Percentiles rank a stretch among this genome's conserved stretches.
phyloP scores from a whole-genome alignment of 2,888 invertebrate species.

The Melipona bicolor region DNA sequence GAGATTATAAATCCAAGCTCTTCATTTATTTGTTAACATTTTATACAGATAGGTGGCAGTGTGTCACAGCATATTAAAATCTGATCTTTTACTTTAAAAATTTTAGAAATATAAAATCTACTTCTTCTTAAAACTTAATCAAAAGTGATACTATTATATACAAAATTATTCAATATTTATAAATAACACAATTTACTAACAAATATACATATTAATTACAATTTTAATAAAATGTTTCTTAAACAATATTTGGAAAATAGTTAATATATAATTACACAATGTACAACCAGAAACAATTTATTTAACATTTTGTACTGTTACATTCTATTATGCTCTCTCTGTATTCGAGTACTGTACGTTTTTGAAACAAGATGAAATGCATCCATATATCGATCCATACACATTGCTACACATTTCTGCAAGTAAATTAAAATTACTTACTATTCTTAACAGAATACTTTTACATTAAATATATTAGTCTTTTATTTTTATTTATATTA shows the following conservation, averaged over 20 bases:
- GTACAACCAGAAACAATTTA: slow-evolving; percentile 72
- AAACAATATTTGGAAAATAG: slow-evolving; percentile 33
- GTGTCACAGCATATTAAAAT: slow-evolving; percentile 8
- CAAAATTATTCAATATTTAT: slow-evolving; percentile 37
- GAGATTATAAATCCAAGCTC: background rate
- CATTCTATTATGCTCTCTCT: slow-evolving; percentile 90
- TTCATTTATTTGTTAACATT: slow-evolving; percentile 35
- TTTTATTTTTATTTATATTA: background rate
- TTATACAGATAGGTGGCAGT: slow-evolving; percentile 28
- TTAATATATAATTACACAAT: slow-evolving; percentile 52
- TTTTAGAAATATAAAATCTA: slow-evolving; percentile 21
- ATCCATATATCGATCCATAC: slow-evolving; percentile 99
- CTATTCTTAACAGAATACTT: background rate
- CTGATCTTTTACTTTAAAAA: background rate
- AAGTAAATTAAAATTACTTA: slow-evolving; percentile 75
- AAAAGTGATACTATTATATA: slow-evolving; percentile 26
- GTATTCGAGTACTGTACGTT: slow-evolving; percentile 93
- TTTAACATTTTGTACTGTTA: slow-evolving; percentile 80
- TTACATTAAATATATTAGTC: background rate
- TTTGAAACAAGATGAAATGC: slow-evolving; percentile 96
- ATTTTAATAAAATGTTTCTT: slow-evolving; percentile 4
- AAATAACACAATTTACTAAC: background rate
- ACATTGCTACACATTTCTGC: slow-evolving; percentile 98
- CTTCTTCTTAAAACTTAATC: background rate
- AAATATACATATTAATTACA: slow-evolving; percentile 25